Conservation (phyloP, 2,797 vertebrate species). For the Myotis planiceps region DNA sequence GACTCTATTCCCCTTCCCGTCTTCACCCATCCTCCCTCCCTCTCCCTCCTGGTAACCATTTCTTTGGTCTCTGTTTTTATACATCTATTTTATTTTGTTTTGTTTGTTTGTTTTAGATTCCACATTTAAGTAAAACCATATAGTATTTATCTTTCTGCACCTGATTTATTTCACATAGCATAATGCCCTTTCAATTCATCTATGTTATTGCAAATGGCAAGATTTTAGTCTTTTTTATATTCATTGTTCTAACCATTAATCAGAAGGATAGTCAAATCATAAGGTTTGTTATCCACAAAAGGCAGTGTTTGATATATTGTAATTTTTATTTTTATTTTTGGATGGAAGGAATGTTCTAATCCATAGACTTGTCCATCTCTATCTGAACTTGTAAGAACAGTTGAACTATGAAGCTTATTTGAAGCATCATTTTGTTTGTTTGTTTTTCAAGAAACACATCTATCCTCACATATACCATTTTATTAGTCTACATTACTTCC, state of each 20-base stretch:
- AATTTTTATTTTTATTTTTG: neutral
- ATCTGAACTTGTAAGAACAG: neutral
- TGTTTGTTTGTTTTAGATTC: neutral
- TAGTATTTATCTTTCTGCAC: neutral
- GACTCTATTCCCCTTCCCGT: neutral
- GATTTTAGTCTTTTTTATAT: neutral
- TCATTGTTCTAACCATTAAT: neutral
- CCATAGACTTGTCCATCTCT: neutral
- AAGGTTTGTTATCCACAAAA: neutral
- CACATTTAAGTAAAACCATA: neutral
- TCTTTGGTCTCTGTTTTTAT: neutral
- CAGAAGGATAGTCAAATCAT: neutral
- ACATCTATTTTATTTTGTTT: neutral
- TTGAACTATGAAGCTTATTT: neutral
- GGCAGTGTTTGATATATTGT: neutral
- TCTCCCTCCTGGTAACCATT: neutral
- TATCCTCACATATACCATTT: neutral
- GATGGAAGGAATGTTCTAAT: neutral
- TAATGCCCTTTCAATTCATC: neutral
- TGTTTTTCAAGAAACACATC: neutral
- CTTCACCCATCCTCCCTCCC: neutral
- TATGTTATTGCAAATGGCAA: neutral
- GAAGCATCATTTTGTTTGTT: neutral
- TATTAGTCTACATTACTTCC: neutral
- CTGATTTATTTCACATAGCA: neutral